These are phyloP conservation scores for Actinemys pallida DNA, from an alignment of 2,113 vertebrate genomes.

Conservation along the genomic window DNA sequence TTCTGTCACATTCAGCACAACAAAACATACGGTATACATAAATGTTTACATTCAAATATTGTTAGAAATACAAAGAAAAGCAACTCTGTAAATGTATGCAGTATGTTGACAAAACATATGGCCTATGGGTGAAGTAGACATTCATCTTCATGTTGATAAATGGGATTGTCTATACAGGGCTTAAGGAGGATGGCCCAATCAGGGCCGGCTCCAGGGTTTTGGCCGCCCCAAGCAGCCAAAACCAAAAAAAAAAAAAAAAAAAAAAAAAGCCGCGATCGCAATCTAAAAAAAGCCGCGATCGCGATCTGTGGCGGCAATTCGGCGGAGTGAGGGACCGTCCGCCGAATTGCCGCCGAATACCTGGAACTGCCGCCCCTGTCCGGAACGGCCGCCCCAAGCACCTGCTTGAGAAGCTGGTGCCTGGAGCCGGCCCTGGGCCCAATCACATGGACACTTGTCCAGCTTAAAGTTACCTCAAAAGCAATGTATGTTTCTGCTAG, in stretches of 20 bases:
- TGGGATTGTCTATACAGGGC: neutral
- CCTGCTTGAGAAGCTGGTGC: too few species aligned
- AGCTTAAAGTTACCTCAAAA: constrained; percentile 52
- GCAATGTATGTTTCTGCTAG: constrained; percentile 58
- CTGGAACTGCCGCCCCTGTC: too few species aligned
- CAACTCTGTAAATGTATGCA: neutral
- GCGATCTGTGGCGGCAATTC: too few species aligned
- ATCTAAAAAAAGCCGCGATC: too few species aligned
- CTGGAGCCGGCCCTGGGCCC: neutral
- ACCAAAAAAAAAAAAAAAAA: too few species aligned
- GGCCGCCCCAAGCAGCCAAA: too few species aligned
- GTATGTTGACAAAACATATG: too few species aligned
- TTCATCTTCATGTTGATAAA: constrained; percentile 32
- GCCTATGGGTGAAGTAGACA: neutral
- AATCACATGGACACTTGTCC: constrained; percentile 38
- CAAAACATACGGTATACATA: neutral
- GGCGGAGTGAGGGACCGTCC: too few species aligned
- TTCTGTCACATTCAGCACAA: neutral
- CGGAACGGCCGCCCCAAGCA: too few species aligned
- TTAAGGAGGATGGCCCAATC: constrained; percentile 32
- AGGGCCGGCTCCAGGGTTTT: neutral
- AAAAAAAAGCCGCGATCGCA: too few species aligned
- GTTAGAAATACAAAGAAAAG: neutral
- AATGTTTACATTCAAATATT: neutral
- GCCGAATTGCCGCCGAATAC: too few species aligned